Evolutionary conservation across 1,140 invertebrate species (phyloP).

Genomic region (Bombyx mori): ASM3026992v2 NC_085116.1:12548501-12549000

Average conservation of each 20-base stretch:
- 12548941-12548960: slow-evolving; percentile 65
- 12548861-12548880: slow-evolving; percentile 43
- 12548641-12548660: slow-evolving; percentile 71
- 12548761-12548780: slow-evolving; percentile 23
- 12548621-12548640: slow-evolving; percentile 71
- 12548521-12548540: slow-evolving; percentile 71
- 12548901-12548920: slow-evolving; percentile 47
- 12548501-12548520: slow-evolving; percentile 64
- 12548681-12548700: slow-evolving; percentile 44
- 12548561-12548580: slow-evolving; percentile 69
- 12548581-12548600: slow-evolving; percentile 72
- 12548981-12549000: slow-evolving; percentile 65
- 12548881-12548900: slow-evolving; percentile 64
- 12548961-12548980: slow-evolving; percentile 58
- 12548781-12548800: slow-evolving; percentile 34
- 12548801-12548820: slow-evolving; percentile 13
- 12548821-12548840: slow-evolving; percentile 27
- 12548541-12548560: slow-evolving; percentile 69
- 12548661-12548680: slow-evolving; percentile 54
- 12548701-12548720: slow-evolving; percentile 21
- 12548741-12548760: slow-evolving; percentile 10
- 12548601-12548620: slow-evolving; percentile 71
- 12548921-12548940: slow-evolving; percentile 58
- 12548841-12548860: slow-evolving; percentile 43
- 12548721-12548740: neutral